Base-by-base conservation (phyloP, 2,888 invertebrate genomes). In the Ctenicera cuprea region DNA sequence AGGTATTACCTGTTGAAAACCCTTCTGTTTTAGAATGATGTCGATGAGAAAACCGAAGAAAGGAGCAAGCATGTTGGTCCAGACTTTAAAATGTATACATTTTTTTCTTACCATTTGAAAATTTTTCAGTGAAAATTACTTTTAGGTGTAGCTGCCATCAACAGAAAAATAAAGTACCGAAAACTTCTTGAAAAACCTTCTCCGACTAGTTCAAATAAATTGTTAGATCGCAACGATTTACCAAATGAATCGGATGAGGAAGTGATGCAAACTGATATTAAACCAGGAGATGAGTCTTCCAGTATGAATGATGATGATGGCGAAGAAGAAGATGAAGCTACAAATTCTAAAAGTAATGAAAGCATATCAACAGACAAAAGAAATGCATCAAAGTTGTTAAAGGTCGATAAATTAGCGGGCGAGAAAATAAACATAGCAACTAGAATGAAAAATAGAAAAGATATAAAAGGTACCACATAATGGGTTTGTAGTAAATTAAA, bases 71-170 rank as follows among this genome's bases (percentile, higher is more conserved):
- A 77, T 80, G 75, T 71, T 82, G 18, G 71, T 80, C 14, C 82
- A 82, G 76, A 82, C 82, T 26, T 77, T 82, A 64, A 82, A 82
- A 79, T 82, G 82, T 80, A 78, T 64, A 74, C 18, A 48, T 5
- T 8, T 20, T 2, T 11, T 33, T 22, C 22, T 30, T 62, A 63
- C 2, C 38, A 38, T 2, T 38, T 38, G n/a, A 38, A 38, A n/a
- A 3, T 9, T 33, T 33, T 26, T 37, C 14, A 41, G 4, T 57
- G 30, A 54, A 63, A 43, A 71, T 63, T 16, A 45, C 50, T 67
- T 26, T 54, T 68, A 81, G 81, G 81, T 74, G 79, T 81, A 77
- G 81, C 80, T 4, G 80, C 81, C 0, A 77, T 82, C 61, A 79
- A 78, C 59, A 69, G 80, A 33, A 81, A 81, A 71, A 54, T 82